Evolutionary conservation across 2,888 invertebrate species (phyloP), one percentile per base, ranked within the genome.

Genomic region (Tribolium freemani): DNA sequence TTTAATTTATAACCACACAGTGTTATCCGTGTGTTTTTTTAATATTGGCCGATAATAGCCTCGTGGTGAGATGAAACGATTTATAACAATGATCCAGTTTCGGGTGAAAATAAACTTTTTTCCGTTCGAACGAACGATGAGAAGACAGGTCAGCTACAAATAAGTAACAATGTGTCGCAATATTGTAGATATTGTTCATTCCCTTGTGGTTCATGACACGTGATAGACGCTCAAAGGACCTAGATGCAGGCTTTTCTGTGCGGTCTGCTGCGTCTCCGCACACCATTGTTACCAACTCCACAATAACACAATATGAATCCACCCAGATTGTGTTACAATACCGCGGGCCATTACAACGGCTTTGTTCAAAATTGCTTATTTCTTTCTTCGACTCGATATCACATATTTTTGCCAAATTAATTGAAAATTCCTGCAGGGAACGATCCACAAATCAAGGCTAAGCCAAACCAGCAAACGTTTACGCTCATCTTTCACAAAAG

Each of bases 281-380:
- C 68, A 61, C 71, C 48, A 71, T 75, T 73, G 72, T 75, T 73
- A 66, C 67, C 57, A 66, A 73, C 69, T 48, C 61, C 71, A 75
- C 71, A 75, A 75, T 75, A 69, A 69, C 75, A 73, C 71, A 75
- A 75, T 73, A 71, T 73, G 73, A 73, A 69, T 71, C 73, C 71
- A 30, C 44, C 71, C 60, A 69, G 71, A 73, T 75, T 75, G 71
- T 51, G 73, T 69, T 75, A 75, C 75, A 73, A 75, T 75, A 73
- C 71, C 71, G 64, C 71, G 56, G 66, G 73, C 73, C 73, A 75
- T 75, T 75, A 71, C 71, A 56, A 38, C 53, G 71, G 73, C 69
- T 73, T 73, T 75, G 73, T 75, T 73, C 71, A 54, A 73, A 71
- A 75, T 71, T 71, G 75, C 75, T 73, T 71, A 71, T 75, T 75